Evolutionary conservation across 2,113 vertebrate species (phyloP), one percentile per base, ranked within the genome.

Genomic region (Lepus europaeus): DNA sequence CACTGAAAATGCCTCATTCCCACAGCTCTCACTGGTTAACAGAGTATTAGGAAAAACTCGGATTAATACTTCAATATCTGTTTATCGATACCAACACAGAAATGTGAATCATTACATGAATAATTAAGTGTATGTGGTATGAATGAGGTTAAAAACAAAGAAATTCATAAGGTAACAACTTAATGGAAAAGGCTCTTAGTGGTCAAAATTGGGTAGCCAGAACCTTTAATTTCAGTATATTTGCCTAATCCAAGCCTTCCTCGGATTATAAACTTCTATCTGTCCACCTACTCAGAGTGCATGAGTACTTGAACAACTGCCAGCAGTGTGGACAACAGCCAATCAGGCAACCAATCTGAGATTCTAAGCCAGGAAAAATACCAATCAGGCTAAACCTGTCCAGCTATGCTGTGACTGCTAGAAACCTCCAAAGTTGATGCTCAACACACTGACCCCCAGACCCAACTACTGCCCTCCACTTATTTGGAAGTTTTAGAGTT

Each of bases 61-160:
- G 77, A 68, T 80, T 45, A 90, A 33, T 19, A 80, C 45, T 45
- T 14, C 14, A 33, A 16, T 61, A 84, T 45, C 10, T 1, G 23
- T 73, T 53, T 87, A 7, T 80, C 61, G 61, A 51, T 53, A 92
- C 14, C 92, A 79, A 87, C 56, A 79, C 10, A 70, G 25, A 61
- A 88, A 82, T 25, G 72, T 33, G 51, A 95, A 79, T 39, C 73
- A 78, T 49, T 29, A 27, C 9, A 72, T 87, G 25, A 91, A 79
- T 89, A 90, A 95, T 8, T 1, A 78, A 25, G 39, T 45, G 86
- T 2, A 0, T 72, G 78, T 74, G 22, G 31, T 25, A 88, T 84
- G 70, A 78, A 88, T 84, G 70, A 78, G 5, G 91, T 66, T 9
- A 66, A 64, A 81, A 95, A 72, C n/a, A 93, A 81, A 86, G n/a